phyloP scores from a whole-genome alignment of 2,888 invertebrate species.

The Tetrapedia diversipes region DNA sequence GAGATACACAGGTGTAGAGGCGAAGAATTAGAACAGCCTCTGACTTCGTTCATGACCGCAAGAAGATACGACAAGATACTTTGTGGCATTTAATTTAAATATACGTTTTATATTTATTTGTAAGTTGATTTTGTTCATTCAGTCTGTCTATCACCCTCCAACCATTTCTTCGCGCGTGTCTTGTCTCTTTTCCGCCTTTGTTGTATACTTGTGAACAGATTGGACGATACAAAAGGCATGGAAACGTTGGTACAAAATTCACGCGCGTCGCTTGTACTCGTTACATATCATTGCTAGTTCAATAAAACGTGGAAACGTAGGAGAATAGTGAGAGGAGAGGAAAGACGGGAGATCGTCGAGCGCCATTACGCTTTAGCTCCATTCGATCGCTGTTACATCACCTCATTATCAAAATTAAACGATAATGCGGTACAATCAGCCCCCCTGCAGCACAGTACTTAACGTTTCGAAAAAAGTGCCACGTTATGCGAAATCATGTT shows the following conservation, averaged over 20 bases:
- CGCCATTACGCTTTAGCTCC: background rate
- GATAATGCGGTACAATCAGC: too few species aligned
- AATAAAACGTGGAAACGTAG: background rate
- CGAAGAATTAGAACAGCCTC: constrained; percentile 15
- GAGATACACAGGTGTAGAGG: background rate
- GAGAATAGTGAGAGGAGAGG: background rate
- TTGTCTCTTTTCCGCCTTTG: background rate
- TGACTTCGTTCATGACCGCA: constrained; percentile 48
- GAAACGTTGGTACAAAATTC: constrained; percentile 38
- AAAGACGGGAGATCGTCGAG: background rate
- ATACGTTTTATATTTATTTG: constrained; percentile 79
- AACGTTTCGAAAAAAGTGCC: too few species aligned
- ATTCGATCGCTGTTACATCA: background rate
- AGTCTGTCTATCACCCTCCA: constrained; percentile 52
- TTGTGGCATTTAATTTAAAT: constrained; percentile 78
- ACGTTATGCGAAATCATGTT: too few species aligned
- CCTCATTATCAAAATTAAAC: too few species aligned
- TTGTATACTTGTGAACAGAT: background rate
- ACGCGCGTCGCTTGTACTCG: constrained; percentile 32
- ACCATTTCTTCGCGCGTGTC: constrained; percentile 8
- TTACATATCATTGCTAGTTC: constrained; percentile 66
- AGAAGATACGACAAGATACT: constrained; percentile 56
- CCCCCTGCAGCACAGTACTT: too few species aligned
- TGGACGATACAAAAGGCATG: background rate
- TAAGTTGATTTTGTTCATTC: constrained; percentile 67